Base-by-base conservation (phyloP, 2,113 vertebrate genomes). In the Phalacrocorax aristotelis region DNA sequence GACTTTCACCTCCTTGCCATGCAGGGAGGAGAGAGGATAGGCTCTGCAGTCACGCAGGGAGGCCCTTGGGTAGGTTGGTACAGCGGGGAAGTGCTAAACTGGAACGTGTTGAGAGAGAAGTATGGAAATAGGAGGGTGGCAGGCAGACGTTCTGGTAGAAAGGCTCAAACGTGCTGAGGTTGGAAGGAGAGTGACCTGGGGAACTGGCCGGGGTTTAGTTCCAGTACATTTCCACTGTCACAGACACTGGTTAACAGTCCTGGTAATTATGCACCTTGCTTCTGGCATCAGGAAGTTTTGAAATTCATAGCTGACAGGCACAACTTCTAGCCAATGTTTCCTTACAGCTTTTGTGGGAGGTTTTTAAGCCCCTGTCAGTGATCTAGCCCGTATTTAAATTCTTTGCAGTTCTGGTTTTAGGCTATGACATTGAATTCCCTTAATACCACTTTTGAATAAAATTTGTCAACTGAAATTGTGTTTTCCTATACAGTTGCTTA, bases 1-100 rank as follows among this genome's bases (percentile, higher is more conserved):
- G 3, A 0, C 55, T 81, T 72, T 68, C 30, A n/a, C 42, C 40
- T 76, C 32, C 46, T 72, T 23, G 54, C 0, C 0, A 14, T 7
- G 2, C n/a, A 2, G 38, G 15, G 55, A 58, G 30, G 49, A 32
- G 71, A 60, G 66, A 54, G 32, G 48, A 32, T 9, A 5, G 23
- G 65, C 66, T 44, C 61, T 40, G 69, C 36, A 61, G 54, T 60
- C 49, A 18, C 7, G 0, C 10, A 52, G 76, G n/a, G 27, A 89
- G 48, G 22, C 44, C 60, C 30, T 44, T 14, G 64, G 32, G 25
- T 62, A 9, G 20, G 27, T n/a, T 57, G 65, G 32, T 36, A 4
- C 32, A 44, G 68, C 69, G 77, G 49, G 36, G 54, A 86, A 40
- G 42, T 36, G 78, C 49, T 76, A n/a, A 94, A 36, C 49, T 78